Base-by-base conservation (phyloP, 2,888 invertebrate genomes). In the Mesochorus sp. region DNA sequence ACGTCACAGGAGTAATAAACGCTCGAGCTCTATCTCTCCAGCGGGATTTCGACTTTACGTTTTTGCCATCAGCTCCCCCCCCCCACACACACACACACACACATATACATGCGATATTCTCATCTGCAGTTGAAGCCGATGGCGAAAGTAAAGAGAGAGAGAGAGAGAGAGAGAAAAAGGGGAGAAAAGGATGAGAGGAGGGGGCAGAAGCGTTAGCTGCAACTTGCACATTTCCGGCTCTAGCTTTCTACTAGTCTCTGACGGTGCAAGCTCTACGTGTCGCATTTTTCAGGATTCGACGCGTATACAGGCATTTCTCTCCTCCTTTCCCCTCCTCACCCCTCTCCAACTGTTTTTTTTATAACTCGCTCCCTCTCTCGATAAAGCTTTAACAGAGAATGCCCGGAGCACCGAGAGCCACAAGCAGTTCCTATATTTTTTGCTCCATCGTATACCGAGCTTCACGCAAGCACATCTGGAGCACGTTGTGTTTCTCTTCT, bases 191-290 rank as follows among this genome's bases (percentile, higher is more conserved):
- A 12, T n/a, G 39, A 39, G 8, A 5, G 39, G 2, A 2, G 12
- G 44, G 8, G 44, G 19, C 17, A 17, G 44, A 10, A 21, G 47
- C 3, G 5, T 31, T n/a, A 47, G 49, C 31, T 31, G 62, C 62
- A 64, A 21, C 31, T 44, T 17, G 49, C 61, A 28, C 61, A 49
- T 61, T 71, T 71, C 61, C 61, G 53, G 39, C 71, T 19, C 51
- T 61, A 51, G 51, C 28, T 47, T 21, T 47, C 47, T 19, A 5
- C 31, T 8, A 8, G 21, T 6, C n/a, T 21, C n/a, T 8, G 31
- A 8, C 47, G 47, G n/a, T 12, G 37, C 57, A 53, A 51, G 66
- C n/a, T n/a, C 53, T 31, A 17, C 55, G 39, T 12, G 4, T 42
- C 61, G 44, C 10, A 61, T 61, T 61, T 61, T 61, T 61, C 44